Conservation (phyloP, 1,140 invertebrate species). For the Nebria ingens region DNA sequence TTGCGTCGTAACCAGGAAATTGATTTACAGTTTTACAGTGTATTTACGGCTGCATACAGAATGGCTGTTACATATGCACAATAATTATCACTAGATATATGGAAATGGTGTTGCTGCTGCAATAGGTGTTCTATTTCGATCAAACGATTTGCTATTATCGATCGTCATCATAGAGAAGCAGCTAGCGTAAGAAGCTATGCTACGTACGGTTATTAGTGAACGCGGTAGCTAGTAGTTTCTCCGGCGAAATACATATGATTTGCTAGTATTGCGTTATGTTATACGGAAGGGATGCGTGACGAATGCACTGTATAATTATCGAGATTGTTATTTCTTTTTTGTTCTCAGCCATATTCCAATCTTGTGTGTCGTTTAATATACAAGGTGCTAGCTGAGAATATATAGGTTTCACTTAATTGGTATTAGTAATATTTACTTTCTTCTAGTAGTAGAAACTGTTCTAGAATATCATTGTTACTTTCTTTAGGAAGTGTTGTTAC, state of each 20-base stretch:
- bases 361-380: too few species aligned
- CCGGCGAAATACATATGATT: neutral
- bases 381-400: too few species aligned
- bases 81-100: neutral
- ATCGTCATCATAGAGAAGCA: neutral
- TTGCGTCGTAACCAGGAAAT: neutral
- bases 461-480: too few species aligned
- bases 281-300: neutral
- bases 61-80: neutral
- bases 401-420: too few species aligned
- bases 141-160: too few species aligned
- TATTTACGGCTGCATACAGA: neutral
- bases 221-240: neutral
- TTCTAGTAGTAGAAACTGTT: too few species aligned
- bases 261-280: neutral
- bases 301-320: neutral
- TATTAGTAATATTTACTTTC: too few species aligned
- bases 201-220: neutral
- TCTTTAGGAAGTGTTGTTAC: too few species aligned
- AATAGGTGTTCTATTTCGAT: neutral
- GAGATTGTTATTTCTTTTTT: too few species aligned
- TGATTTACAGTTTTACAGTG: neutral
- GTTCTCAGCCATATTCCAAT: too few species aligned
- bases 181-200: too few species aligned
- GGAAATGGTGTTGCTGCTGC: neutral